phyloP scores from a whole-genome alignment of 92 coral and sea anemone species.

The Palythoa grandis region DNA sequence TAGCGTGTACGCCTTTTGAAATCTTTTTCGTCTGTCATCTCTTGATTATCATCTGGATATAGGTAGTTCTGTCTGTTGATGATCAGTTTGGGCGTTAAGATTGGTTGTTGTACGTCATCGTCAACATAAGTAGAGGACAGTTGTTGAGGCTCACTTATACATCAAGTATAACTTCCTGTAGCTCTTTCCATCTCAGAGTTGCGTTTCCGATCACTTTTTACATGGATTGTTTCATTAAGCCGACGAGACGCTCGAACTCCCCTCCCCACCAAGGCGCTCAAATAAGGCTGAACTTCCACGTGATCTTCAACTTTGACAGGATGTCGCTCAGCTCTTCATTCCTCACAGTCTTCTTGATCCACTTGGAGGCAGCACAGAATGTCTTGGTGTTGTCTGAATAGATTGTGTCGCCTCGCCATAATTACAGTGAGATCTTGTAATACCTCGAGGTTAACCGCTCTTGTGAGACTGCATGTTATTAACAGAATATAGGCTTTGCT shows the following conservation, averaged over 20 bases:
- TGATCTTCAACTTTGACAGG: neutral
- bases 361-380: no score
- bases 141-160: no score
- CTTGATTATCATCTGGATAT: neutral
- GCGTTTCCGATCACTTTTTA: slow-evolving; percentile 1
- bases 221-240: neutral
- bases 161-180: neutral
- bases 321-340: neutral
- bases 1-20: no score
- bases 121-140: neutral
- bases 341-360: neutral
- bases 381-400: no score
- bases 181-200: neutral
- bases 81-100: neutral
- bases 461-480: no score
- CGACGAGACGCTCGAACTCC: neutral
- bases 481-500: no score
- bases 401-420: no score
- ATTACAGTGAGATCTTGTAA: no score
- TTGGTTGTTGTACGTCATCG: no score
- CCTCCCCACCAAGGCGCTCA: neutral
- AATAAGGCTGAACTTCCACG: neutral
- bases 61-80: neutral
- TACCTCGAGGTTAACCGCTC: no score
- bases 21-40: neutral